Conservation (phyloP, 2,888 invertebrate genomes). For the Stictocephala bisonia region DNA sequence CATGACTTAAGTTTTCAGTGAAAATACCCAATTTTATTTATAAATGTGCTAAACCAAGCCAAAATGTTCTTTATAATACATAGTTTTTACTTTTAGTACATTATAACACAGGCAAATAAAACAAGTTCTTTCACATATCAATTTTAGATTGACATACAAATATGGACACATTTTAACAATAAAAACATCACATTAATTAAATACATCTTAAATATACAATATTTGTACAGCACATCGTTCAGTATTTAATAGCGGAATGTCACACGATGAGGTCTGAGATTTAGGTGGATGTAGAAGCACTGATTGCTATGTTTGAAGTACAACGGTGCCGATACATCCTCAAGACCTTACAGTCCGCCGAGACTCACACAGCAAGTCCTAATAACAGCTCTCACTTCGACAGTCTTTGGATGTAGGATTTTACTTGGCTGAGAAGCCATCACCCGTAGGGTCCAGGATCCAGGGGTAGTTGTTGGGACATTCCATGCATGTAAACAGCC, state of each 20-base stretch:
- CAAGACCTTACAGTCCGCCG: background rate
- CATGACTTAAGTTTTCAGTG: too few species aligned
- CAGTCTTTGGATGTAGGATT: slow-evolving; percentile 32
- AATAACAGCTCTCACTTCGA: too few species aligned
- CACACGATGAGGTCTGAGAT: slow-evolving; percentile 7
- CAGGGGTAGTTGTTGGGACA: slow-evolving; percentile 96
- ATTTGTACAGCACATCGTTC: slow-evolving; percentile 24
- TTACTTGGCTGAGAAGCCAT: slow-evolving; percentile 83
- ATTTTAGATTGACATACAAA: slow-evolving; percentile 33
- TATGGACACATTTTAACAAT: slow-evolving; percentile 35
- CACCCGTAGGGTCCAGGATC: slow-evolving; percentile 94
- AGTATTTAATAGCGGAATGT: too few species aligned
- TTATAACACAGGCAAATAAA: too few species aligned
- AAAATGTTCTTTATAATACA: too few species aligned
- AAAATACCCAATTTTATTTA: too few species aligned
- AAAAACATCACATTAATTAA: slow-evolving; percentile 28
- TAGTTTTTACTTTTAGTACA: too few species aligned
- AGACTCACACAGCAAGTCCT: too few species aligned
- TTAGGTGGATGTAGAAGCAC: background rate
- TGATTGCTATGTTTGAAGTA: too few species aligned
- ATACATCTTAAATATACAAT: slow-evolving; percentile 38
- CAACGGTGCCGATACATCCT: too few species aligned
- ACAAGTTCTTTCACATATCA: too few species aligned
- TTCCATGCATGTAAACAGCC: slow-evolving; percentile 95
- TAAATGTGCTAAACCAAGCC: too few species aligned